Percentiles rank a stretch among this genome's conserved stretches.
Conservation (phyloP, 2,113 vertebrate species). For the Eubucco bourcierii region DNA sequence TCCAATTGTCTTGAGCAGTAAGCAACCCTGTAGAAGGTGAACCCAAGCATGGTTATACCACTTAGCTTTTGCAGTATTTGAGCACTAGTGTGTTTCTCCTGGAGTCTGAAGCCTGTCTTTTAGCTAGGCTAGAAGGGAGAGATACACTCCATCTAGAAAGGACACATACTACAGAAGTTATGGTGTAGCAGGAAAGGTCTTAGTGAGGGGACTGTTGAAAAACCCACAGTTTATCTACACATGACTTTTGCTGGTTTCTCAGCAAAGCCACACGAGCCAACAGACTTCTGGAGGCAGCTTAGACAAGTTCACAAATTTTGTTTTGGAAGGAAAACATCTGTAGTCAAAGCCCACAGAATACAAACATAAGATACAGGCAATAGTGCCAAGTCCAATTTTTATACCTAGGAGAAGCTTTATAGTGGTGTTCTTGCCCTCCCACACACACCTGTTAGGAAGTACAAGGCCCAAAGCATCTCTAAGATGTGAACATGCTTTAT, state of each 20-base stretch:
- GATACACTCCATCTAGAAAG: not conserved
- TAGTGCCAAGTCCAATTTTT: not conserved
- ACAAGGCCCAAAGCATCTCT: not conserved
- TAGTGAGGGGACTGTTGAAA: not conserved
- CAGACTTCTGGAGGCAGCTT: not conserved
- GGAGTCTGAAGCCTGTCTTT: not conserved
- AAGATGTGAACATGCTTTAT: not conserved
- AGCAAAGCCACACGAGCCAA: not conserved
- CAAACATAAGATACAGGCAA: not conserved
- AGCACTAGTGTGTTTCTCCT: not conserved
- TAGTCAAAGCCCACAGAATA: not conserved
- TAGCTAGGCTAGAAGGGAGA: not conserved
- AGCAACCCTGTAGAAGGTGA: conserved; percentile 8
- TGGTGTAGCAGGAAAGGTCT: not conserved
- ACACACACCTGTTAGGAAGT: not conserved
- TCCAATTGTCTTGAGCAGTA: conserved; percentile 22
- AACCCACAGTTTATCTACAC: not conserved
- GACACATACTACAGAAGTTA: not conserved
- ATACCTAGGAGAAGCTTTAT: not conserved
- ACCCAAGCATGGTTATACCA: not conserved
- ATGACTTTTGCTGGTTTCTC: not conserved
- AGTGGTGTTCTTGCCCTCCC: not conserved
- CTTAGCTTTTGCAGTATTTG: not conserved
- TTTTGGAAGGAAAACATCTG: not conserved
- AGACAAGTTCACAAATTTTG: not conserved